Evolutionary conservation across 2,888 invertebrate genomes (phyloP).

Genomic region (Sinelater perroti): DNA sequence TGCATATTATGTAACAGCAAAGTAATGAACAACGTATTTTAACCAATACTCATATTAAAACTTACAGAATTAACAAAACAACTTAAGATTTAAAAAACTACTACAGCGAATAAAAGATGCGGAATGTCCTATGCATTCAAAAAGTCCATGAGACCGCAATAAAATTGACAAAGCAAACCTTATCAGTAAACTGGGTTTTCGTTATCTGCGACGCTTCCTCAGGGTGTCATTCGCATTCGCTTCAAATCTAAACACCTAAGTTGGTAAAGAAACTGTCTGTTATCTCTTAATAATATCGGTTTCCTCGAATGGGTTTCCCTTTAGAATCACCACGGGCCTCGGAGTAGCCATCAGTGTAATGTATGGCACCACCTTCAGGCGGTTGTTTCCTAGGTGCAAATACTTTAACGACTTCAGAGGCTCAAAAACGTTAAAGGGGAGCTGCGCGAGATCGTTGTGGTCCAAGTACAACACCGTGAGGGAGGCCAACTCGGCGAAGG

Average conservation of each 20-base stretch:
- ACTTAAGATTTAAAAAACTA: too few species aligned
- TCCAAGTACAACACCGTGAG: conserved; percentile 54
- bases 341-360: conserved; percentile 3
- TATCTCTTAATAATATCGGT: conserved; percentile 25
- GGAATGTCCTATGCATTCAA: too few species aligned
- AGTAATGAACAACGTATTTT: too few species aligned
- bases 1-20: too few species aligned
- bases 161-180: conserved; percentile 8
- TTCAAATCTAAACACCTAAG: conserved; percentile 14
- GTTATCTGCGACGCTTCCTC: conserved; percentile 5
- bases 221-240: conserved; percentile 5
- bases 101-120: too few species aligned
- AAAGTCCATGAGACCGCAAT: too few species aligned
- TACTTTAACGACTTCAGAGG: conserved; percentile 49
- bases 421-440: conserved; percentile 47
- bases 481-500: conserved; percentile 48
- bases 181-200: conserved; percentile 14
- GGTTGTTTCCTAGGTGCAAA: conserved; percentile 53
- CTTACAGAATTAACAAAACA: too few species aligned
- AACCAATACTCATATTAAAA: too few species aligned
- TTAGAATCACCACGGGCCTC: conserved; percentile 18
- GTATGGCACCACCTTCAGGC: conserved; percentile 34
- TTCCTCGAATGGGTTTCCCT: conserved; percentile 28
- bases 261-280: conserved; percentile 13
- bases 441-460: conserved; percentile 47